Evolutionary conservation across 2,888 invertebrate genomes (phyloP), one percentile per base, ranked within the genome.

Genomic region (Parnassius orleans): DNA sequence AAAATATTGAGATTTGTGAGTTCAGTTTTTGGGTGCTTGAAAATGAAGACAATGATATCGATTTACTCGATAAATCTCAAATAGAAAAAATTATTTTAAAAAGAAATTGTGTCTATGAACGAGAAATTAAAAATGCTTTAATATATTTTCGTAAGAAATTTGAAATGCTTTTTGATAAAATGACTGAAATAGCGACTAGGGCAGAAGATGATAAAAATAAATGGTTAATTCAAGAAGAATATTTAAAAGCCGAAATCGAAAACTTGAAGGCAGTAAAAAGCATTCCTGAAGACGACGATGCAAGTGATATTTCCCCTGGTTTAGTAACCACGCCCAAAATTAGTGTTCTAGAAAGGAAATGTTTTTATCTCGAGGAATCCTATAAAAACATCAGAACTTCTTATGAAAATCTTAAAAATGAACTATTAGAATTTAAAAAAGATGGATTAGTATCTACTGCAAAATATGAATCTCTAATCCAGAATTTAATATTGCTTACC

Each of bases 341-440:
- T 9, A 66, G 64, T 44, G 71, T 68, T 53, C 73, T 90, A 60
- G 82, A 89, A 77, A 84, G 87, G 70, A 91, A 93, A 75, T 83
- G 90, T 69, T 72, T 70, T 19, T 91, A 86, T 74, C 75, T 92
- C 67, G 87, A 90, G 74, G 86, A 90, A 53, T 80, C 82, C 1
- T 90, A 90, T 60, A 90, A 81, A 75, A 78, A 84, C 63, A 81
- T 86, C 47, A 86, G 91, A 80, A 87, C 92, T 3, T 75, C 87
- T 48, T 92, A 93, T 71, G 86, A 93, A 65, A 91, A 93, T 67
- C 82, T 92, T 43, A 91, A 89, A 71, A 90, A 90, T 76, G 89
- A 93, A 79, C 80, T 90, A 70, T 72, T 90, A 70, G 83, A 90
- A 75, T 80, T 74, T 66, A 90, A 92, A 77, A 80, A 92, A 65